Percentiles rank a stretch among this genome's conserved stretches.
Conservation (phyloP, 2,113 vertebrate species). For the Leptocoma aspasia region DNA sequence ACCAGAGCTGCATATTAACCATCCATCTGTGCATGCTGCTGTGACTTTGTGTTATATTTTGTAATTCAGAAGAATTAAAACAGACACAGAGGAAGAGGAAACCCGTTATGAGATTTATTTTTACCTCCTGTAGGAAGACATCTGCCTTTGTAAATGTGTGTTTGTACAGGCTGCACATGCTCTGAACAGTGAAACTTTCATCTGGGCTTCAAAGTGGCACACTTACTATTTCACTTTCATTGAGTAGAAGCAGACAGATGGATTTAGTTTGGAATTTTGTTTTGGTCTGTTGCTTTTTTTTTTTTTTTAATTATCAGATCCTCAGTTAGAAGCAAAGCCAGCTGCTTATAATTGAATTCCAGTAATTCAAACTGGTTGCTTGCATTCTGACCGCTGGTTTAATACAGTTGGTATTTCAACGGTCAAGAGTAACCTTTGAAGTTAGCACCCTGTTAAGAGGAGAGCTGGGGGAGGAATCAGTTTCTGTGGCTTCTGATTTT, state of each 20-base stretch:
- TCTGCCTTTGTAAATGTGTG: not conserved
- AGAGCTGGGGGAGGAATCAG: not conserved
- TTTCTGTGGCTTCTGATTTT: not conserved
- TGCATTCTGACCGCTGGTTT: not conserved
- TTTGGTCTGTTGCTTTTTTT: not conserved
- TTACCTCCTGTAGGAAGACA: not conserved
- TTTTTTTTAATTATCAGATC: not conserved
- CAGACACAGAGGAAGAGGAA: not conserved
- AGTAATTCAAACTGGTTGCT: not conserved
- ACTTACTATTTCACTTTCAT: not conserved
- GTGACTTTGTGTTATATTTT: not conserved
- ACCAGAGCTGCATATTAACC: not conserved
- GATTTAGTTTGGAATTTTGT: slow-evolving; percentile 63
- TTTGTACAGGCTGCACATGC: not conserved
- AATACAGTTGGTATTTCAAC: slow-evolving; percentile 5
- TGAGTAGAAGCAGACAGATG: slow-evolving; percentile 42
- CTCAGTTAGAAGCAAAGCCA: slow-evolving; percentile 33
- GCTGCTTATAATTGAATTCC: slow-evolving; percentile 30
- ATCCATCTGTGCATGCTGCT: not conserved
- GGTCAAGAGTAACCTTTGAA: slow-evolving; percentile 15
- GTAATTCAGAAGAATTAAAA: not conserved
- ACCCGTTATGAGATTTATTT: not conserved
- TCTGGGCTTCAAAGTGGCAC: slow-evolving; percentile 20
- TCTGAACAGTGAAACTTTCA: slow-evolving; percentile 4
- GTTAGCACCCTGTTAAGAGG: not conserved